Evolutionary conservation across 2,113 vertebrate genomes (phyloP), one percentile per base, ranked within the genome.

Genomic region (Uropsilus gracilis): DNA sequence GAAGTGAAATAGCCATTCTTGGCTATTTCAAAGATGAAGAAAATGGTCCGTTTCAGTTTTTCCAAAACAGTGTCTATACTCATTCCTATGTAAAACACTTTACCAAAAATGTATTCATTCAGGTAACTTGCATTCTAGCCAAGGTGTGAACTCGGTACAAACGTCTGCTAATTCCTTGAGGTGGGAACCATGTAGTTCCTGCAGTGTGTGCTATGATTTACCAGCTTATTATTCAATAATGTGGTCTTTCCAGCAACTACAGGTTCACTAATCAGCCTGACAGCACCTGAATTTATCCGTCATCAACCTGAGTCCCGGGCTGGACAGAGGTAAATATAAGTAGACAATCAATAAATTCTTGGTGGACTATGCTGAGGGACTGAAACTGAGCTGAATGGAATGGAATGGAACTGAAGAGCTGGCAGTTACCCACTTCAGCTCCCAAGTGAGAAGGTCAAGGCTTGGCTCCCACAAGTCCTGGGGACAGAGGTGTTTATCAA

Each of bases 61-160:
- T 96, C n/a, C 53, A 57, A 82, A 78, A 86, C 7, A 78, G 7
- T 16, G 6, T 66, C 69, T 86, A 28, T 0, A 46, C 16, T 88
- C 20, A 26, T 76, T 85, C 4, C 22, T 28, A 57, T 32, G 14
- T 46, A 34, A 86, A 94, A 59, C 28, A 83, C 32, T 88, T 85
- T 57, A 55, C 64, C 34, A 26, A 12, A 83, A 78, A 92, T 64
- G n/a, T n/a, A 89, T 86, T 93, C 95, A 88, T 12, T 61, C 28
- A 37, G 57, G 26, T 16, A 75, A 91, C 14, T 92, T 22, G 13
- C 42, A n/a, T 68, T 94, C 84, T 92, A 94, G 86, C 20, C 14
- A 63, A 86, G 53, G 81, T 75, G 39, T 82, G 68, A 92, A 78
- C 30, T 46, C 46, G 90, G 28, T 13, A 42, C 68, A 68, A 50